Evolutionary conservation across 2,113 vertebrate species (phyloP), one percentile per base, ranked within the genome.

Genomic region (Zootoca vivipara): DNA sequence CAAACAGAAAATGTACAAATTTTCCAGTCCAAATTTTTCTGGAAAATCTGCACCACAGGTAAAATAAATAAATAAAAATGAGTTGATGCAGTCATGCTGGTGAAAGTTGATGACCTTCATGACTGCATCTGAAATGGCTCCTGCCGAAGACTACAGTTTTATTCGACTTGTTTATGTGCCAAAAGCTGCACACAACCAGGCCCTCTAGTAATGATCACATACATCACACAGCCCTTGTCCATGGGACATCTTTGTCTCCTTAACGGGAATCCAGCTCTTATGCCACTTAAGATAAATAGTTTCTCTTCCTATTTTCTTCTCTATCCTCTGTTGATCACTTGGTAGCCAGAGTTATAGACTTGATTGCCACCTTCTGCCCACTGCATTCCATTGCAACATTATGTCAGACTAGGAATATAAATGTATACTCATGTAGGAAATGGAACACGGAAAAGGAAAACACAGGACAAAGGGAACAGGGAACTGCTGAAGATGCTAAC

Each of bases 291-390:
- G 9, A 16, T 69, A 46, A n/a, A 30, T 64, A 5, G 18, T 33
- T 28, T 24, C 10, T 69, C 38, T 42, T 18, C 38, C 22, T 73
- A 3, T 33, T 33, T 84, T 26, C 46, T 35, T 56, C n/a, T 58
- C 46, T 22, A 15, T 72, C 28, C n/a, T 33, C 35, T 82, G 35
- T 38, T 82, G 65, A 35, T 70, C 28, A 46, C 42, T 38, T 84
- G 13, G 46, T 85, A 35, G 83, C 46, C 83, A 16, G 58, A 85
- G 46, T 38, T 35, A 38, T 10, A 85, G 83, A 58, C 46, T 85
- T 58, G 83, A 62, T 85, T 85, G 83, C 83, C 83, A 85, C 33
- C 83, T 85, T 85, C 83, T 74, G 70, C 83, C 69, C 69, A 85
- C 83, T 4, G 22, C 46, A 74, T 85, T 58, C 70, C 52, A 85